Percentiles rank a stretch among this genome's conserved stretches.
Conservation (phyloP, 2,797 vertebrate species). For the Etheostoma perlongum region DNA sequence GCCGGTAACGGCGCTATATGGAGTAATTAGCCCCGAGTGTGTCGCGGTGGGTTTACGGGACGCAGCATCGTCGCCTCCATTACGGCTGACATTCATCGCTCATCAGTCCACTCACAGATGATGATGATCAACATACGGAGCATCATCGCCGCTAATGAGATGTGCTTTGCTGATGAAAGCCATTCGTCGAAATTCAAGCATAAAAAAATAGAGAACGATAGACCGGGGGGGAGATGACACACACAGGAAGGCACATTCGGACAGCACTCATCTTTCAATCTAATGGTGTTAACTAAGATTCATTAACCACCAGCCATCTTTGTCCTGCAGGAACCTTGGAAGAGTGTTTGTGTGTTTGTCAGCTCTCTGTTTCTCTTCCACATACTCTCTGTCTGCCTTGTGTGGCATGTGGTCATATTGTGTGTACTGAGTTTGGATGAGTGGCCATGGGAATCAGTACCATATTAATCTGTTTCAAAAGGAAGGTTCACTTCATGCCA, state of each 20-base stretch:
- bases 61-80: constrained; percentile 77
- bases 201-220: constrained; percentile 73
- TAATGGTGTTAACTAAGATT: constrained; percentile 86
- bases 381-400: constrained; percentile 51
- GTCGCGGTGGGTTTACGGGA: constrained; percentile 78
- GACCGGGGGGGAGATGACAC: constrained; percentile 37
- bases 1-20: constrained; percentile 75
- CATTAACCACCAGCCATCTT: constrained; percentile 83
- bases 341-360: constrained; percentile 67
- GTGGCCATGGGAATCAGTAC: constrained; percentile 57
- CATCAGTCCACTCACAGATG: constrained; percentile 86
- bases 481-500: constrained; percentile 73
- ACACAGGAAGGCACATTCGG: constrained; percentile 76
- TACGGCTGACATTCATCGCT: constrained; percentile 83
- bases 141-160: constrained; percentile 85
- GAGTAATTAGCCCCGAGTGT: constrained; percentile 79
- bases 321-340: constrained; percentile 81
- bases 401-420: constrained; percentile 64
- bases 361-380: constrained; percentile 56
- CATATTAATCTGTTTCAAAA: constrained; percentile 72
- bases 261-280: constrained; percentile 84
- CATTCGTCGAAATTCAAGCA: constrained; percentile 82
- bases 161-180: constrained; percentile 86
- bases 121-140: constrained; percentile 86
- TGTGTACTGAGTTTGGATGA: constrained; percentile 53